Base-by-base conservation (phyloP, 2,888 invertebrate species). In the Frankliniella fusca region DNA sequence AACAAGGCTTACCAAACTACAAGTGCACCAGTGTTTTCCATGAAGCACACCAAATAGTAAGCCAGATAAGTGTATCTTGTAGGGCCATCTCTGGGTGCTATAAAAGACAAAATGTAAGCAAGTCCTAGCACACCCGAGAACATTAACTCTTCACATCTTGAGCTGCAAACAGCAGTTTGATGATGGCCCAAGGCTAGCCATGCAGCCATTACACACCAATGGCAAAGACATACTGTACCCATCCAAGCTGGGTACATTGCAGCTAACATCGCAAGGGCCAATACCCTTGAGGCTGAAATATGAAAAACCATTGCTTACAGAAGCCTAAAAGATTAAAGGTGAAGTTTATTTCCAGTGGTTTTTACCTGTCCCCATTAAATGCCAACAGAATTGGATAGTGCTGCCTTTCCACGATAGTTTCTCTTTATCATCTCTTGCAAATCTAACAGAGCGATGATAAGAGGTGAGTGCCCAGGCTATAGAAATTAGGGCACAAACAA, bases 391-490 rank as follows among this genome's bases (percentile, higher is more conserved):
- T 83, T 91, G 90, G 28, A 91, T 87, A 20, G 89, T 83, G 11
- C 90, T 88, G 28, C 90, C 91, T n/a, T 86, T 85, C 86, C 88
- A 88, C 54, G 89, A 88, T 76, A 92, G 88, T 85, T 90, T 90
- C 84, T 90, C 89, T 84, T 91, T 90, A 84, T 91, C 90, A 81
- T 90, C 89, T 85, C 90, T 87, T 15, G 91, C 90, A 85, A 90
- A 89, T 27, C 92, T 89, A 1, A 91, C 89, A n/a, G 91, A 90
- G 83, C 91, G 88, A 85, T 91, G 90, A 86, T 92, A 92, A 0
- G 91, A 90, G 0, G 91, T 90, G 83, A 92, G 85, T 3, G 92
- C 89, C 92, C 92, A 92, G 20, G 92, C 90, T 84, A 92, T 88
- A 23, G 92, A 92, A 54, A 91, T 85, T 81, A 92, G 87, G 0